phyloP scores from a whole-genome alignment of 2,888 invertebrate species.

The Panopea generosa region DNA sequence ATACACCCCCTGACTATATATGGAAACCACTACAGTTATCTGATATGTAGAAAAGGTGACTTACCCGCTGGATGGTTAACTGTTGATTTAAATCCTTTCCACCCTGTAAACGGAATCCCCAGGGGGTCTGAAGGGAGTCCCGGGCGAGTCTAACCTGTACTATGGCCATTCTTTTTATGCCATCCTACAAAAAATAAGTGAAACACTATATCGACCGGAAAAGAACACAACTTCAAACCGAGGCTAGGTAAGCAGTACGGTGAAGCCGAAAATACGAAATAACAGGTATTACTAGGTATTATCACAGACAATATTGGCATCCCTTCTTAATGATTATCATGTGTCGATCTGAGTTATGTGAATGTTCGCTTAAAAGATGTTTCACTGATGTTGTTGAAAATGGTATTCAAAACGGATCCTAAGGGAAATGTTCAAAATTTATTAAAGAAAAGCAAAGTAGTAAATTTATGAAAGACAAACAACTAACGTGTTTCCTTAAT shows the following conservation, averaged over 20 bases:
- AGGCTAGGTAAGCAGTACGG: constrained; percentile 25
- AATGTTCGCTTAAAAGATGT: constrained; percentile 8
- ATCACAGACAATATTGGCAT: constrained; percentile 34
- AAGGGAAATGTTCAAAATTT: no score
- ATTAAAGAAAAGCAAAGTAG: no score
- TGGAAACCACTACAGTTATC: constrained; percentile 39
- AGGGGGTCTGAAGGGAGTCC: constrained; percentile 84
- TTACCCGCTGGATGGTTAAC: constrained; percentile 84
- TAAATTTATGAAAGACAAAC: no score
- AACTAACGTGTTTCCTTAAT: no score
- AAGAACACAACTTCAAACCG: constrained; percentile 40
- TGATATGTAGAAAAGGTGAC: constrained; percentile 50
- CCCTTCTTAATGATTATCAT: constrained; percentile 43
- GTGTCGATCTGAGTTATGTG: constrained; percentile 8
- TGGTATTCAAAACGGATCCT: no score
- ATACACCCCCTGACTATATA: constrained; percentile 56
- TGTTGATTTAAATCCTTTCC: constrained; percentile 83
- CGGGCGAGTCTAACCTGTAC: constrained; percentile 82
- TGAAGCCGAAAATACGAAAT: not conserved
- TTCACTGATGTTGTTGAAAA: not conserved
- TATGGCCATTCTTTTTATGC: constrained; percentile 69
- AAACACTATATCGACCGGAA: constrained; percentile 58
- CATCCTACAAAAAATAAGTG: constrained; percentile 68
- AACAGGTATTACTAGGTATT: constrained; percentile 26
- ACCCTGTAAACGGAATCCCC: constrained; percentile 85